phyloP scores from a whole-genome alignment of 2,888 invertebrate species.

The Malthinus seriepunctatus region DNA sequence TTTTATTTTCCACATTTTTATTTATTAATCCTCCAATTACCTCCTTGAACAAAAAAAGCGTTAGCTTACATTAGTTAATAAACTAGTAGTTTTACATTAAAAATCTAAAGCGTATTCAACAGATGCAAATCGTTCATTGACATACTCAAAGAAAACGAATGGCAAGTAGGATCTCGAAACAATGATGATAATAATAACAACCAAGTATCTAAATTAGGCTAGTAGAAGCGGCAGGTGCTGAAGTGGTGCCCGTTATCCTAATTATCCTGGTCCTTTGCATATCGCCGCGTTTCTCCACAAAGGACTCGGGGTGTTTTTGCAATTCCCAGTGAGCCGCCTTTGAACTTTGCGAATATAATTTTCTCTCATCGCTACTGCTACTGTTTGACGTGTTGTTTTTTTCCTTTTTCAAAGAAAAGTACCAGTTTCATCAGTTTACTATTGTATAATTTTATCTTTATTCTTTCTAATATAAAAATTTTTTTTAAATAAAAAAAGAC shows the following conservation, averaged over 20 bases:
- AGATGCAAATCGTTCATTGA: constrained; percentile 13
- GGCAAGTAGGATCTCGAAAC: constrained; percentile 28
- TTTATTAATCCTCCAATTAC: too few species aligned
- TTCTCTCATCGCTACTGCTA: constrained; percentile 45
- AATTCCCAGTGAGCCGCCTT: constrained; percentile 54
- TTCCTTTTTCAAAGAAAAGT: constrained; percentile 29
- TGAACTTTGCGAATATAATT: constrained; percentile 55
- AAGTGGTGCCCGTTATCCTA: constrained; percentile 56
- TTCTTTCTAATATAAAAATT: background rate
- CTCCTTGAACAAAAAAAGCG: too few species aligned
- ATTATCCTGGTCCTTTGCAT: constrained; percentile 57
- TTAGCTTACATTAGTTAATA: too few species aligned
- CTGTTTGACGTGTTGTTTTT: constrained; percentile 44
- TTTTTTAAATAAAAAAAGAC: background rate
- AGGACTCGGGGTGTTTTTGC: constrained; percentile 56
- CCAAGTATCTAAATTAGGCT: constrained; percentile 42
- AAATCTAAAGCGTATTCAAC: constrained; percentile 7
- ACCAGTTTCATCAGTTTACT: constrained; percentile 19
- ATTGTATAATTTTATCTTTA: constrained; percentile 10
- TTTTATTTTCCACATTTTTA: too few species aligned
- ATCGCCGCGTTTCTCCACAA: constrained; percentile 51
- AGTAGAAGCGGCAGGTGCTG: constrained; percentile 47
- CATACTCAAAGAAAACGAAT: constrained; percentile 32
- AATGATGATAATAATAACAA: constrained; percentile 34
- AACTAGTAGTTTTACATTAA: background rate